These are phyloP conservation scores for Clostera curtula DNA, from an alignment of 2,888 invertebrate species.

Conservation along the genomic window DNA sequence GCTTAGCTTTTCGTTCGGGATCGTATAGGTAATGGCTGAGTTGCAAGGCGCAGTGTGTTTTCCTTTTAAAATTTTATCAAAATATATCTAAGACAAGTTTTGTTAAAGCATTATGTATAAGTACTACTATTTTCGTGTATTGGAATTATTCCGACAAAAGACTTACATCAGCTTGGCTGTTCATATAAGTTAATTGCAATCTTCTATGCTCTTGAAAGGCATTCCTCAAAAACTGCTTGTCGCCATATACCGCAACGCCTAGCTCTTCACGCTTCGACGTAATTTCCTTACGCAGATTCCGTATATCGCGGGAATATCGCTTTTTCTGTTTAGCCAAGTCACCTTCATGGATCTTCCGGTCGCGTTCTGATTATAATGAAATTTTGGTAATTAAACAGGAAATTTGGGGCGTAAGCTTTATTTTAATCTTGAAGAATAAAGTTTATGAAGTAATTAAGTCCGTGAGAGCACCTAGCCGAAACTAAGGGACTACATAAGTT, in stretches of 20 bases:
- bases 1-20: too few species aligned
- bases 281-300: conserved; percentile 73
- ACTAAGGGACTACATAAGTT: too few species aligned
- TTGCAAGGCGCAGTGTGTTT: too few species aligned
- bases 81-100: too few species aligned
- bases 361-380: conserved; percentile 58
- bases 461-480: too few species aligned
- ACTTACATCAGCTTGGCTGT: conserved; percentile 62
- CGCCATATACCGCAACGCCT: conserved; percentile 74
- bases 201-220: conserved; percentile 74
- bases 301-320: conserved; percentile 67
- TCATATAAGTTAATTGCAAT: conserved; percentile 75
- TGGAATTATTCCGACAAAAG: not conserved
- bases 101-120: too few species aligned
- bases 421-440: too few species aligned
- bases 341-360: conserved; percentile 75
- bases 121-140: too few species aligned
- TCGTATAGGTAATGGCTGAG: too few species aligned
- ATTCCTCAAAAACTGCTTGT: conserved; percentile 74
- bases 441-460: too few species aligned
- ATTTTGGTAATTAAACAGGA: not conserved
- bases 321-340: conserved; percentile 73
- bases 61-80: too few species aligned
- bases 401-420: not conserved
- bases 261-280: conserved; percentile 69